Base-by-base conservation (phyloP, 2,113 vertebrate genomes). In the Zeus faber region DNA sequence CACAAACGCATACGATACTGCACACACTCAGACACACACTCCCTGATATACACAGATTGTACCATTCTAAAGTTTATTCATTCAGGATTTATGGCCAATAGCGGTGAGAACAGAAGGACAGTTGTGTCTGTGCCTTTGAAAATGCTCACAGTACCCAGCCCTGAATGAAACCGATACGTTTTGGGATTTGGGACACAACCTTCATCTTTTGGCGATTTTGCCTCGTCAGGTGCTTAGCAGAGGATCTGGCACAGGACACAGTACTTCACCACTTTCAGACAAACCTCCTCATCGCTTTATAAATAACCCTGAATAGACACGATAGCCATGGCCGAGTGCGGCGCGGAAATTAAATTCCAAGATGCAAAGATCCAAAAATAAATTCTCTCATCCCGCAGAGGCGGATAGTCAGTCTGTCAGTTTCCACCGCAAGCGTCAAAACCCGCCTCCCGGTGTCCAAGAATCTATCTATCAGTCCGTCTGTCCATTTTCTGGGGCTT, bases 31-130 rank as follows among this genome's bases (percentile, higher is more conserved):
- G 8, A 33, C 4, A 33, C 31, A 33, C 31, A 33, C 6, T 8
- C 31, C 2, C 31, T 10, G 8, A 11, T n/a, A n/a, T n/a, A n/a
- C n/a, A n/a, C 29, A 33, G 8, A 8, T 13, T 37, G 27, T 39
- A 26, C 41, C 45, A 33, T 24, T 54, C 51, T 40, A 50, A 54
- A 59, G 49, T 49, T 57, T 53, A 71, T 46, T 65, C 27, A 18
- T 71, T 60, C 17, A 18, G 64, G 72, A 71, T 72, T 67, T 63
- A 77, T 67, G 26, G 1, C 39, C 58, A 58, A 64, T 62, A 55
- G 62, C 66, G 57, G 54, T 16, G 29, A 35, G 59, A 49, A 5
- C 7, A 56, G 51, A 43, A 58, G 49, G 37, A 71, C 64, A 59
- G 62, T 70, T 62, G 52, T 43, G 54, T 59, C 58, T 1, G 48